Evolutionary conservation across 2,113 vertebrate genomes (phyloP).

Genomic region (Noturus placidus): DNA sequence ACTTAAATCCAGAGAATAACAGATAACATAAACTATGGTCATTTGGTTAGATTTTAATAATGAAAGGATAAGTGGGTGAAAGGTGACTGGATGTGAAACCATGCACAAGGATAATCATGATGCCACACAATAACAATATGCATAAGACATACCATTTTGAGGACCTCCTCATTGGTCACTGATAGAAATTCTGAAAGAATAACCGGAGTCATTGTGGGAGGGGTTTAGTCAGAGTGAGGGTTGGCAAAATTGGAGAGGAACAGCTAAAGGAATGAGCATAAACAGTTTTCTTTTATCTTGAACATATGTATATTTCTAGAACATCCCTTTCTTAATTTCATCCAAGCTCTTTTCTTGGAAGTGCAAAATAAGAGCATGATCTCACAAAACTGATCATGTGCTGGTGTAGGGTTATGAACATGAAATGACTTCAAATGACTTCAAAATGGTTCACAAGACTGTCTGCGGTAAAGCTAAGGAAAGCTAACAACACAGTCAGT

Average conservation of each 20-base stretch:
- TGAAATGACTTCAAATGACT: conserved; percentile 52
- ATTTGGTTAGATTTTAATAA: background rate
- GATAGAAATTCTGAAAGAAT: conserved; percentile 99
- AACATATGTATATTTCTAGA: background rate
- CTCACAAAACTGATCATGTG: conserved; percentile 43
- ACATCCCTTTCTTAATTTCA: background rate
- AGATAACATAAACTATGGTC: background rate
- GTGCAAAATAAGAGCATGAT: conserved; percentile 47
- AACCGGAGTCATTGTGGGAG: conserved; percentile 85
- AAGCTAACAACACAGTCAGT: background rate
- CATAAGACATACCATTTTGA: conserved; percentile 86
- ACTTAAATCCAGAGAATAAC: background rate
- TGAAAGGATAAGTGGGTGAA: background rate
- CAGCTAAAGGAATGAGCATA: conserved; percentile 46
- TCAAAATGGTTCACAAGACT: conserved; percentile 31
- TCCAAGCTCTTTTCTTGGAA: background rate
- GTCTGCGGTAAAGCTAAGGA: conserved; percentile 2
- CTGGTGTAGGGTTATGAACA: conserved; percentile 47
- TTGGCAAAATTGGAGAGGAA: conserved; percentile 52
- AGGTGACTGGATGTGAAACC: background rate
- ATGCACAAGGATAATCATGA: conserved; percentile 43
- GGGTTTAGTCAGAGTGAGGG: conserved; percentile 30
- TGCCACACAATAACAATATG: conserved; percentile 55
- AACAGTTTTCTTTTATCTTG: background rate
- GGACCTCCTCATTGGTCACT: conserved; percentile 96